Percentiles rank a stretch among this genome's conserved stretches.
These are phyloP conservation scores for Bhutanitis thaidina DNA, from an alignment of 2,888 invertebrate genomes.

Conservation along the genomic window DNA sequence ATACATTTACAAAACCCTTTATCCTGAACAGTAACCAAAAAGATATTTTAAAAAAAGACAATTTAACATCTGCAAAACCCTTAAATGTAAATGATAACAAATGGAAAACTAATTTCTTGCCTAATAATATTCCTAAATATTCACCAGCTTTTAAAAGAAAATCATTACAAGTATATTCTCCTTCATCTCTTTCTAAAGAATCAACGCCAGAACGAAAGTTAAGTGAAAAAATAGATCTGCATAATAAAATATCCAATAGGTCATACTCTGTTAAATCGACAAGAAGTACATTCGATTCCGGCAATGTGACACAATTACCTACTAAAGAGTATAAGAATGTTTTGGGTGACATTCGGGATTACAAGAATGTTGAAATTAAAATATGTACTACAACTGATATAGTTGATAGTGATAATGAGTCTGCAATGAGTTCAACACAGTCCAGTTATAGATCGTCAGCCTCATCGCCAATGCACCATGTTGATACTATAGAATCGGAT, in stretches of 20 bases:
- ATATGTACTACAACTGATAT: slow-evolving; percentile 70
- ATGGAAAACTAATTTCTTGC: slow-evolving; percentile 64
- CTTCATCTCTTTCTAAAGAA: slow-evolving; percentile 66
- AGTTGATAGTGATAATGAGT: slow-evolving; percentile 92
- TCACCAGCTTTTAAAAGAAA: slow-evolving; percentile 91
- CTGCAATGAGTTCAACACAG: slow-evolving; percentile 91
- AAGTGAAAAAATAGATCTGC: slow-evolving; percentile 46
- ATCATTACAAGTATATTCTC: slow-evolving; percentile 83
- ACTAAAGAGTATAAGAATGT: slow-evolving; percentile 53
- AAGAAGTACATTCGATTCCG: slow-evolving; percentile 46
- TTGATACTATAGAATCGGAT: slow-evolving; percentile 79
- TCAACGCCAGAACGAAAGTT: slow-evolving; percentile 69
- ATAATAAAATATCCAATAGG: slow-evolving; percentile 47
- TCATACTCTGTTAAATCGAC: slow-evolving; percentile 41
- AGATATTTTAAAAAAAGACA: slow-evolving; percentile 46
- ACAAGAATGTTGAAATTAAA: slow-evolving; percentile 68
- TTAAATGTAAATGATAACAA: slow-evolving; percentile 55
- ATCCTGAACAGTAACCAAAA: slow-evolving; percentile 55
- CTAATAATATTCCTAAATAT: slow-evolving; percentile 85
- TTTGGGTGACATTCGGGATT: slow-evolving; percentile 52
- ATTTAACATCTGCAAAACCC: slow-evolving; percentile 48
- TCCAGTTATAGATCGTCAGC: slow-evolving; percentile 88
- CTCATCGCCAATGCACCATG: slow-evolving; percentile 86
- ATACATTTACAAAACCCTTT: slow-evolving; percentile 73
- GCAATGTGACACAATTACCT: slow-evolving; percentile 39